These are phyloP conservation scores for Ypsolopha sequella DNA, from an alignment of 2,888 invertebrate species.

Conservation along the genomic window DNA sequence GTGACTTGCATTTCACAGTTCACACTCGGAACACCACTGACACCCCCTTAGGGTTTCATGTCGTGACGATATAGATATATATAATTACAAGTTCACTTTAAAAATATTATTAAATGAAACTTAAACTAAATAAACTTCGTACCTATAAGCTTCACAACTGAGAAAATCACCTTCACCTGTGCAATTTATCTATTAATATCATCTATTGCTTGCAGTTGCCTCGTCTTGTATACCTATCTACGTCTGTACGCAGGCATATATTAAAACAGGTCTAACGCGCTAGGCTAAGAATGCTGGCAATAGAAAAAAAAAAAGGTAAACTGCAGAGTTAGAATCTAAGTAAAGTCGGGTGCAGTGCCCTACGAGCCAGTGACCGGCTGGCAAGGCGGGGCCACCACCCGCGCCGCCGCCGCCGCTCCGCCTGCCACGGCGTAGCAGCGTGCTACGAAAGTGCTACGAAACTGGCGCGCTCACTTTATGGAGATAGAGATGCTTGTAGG, in stretches of 20 bases:
- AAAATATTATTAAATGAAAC: too few species aligned
- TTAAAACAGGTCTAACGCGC: constrained; percentile 29
- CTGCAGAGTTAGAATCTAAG: constrained; percentile 63
- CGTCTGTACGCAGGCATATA: constrained; percentile 2
- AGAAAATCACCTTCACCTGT: too few species aligned
- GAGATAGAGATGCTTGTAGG: too few species aligned
- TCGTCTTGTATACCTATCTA: too few species aligned
- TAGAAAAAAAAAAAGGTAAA: constrained; percentile 62
- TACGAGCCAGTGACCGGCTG: constrained; percentile 58
- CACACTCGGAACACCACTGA: too few species aligned
- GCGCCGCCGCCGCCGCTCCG: constrained; percentile 18
- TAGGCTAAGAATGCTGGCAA: constrained; percentile 53
- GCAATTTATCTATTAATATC: constrained; percentile 1
- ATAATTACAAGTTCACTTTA: too few species aligned
- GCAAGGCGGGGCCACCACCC: constrained; percentile 17
- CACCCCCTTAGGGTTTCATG: too few species aligned
- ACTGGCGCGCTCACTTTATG: not conserved
- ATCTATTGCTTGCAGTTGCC: not conserved
- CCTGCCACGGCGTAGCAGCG: constrained; percentile 13
- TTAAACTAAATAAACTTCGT: too few species aligned
- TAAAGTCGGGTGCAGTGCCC: constrained; percentile 63
- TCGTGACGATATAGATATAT: too few species aligned
- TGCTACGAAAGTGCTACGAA: constrained; percentile 1
- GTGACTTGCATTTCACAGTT: too few species aligned
- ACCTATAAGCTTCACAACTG: too few species aligned